phyloP scores from a whole-genome alignment of 2,797 vertebrate genomes.

The Graptemys geographica region DNA sequence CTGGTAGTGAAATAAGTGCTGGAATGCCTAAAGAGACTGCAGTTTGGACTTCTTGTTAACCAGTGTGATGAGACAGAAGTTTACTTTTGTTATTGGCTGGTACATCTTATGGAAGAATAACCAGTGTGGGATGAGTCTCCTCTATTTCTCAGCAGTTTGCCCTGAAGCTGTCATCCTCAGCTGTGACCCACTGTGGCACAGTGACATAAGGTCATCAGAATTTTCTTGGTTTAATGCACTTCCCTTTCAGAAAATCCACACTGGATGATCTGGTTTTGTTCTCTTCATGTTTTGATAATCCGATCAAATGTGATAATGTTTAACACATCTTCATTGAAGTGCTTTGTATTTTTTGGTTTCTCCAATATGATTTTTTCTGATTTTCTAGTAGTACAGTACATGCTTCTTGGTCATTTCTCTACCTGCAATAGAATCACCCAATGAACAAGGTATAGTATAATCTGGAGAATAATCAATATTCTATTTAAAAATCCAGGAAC shows the following conservation, averaged over 20 bases:
- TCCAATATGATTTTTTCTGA: background rate
- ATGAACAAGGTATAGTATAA: background rate
- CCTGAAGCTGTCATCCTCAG: no score
- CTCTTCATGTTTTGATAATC: background rate
- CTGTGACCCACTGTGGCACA: no score
- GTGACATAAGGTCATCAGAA: background rate
- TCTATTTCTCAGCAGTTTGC: no score
- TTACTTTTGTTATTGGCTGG: no score
- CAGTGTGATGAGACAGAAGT: no score
- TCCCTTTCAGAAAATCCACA: background rate
- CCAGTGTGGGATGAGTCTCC: no score
- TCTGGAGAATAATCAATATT: background rate
- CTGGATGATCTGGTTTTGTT: background rate
- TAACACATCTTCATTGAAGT: background rate
- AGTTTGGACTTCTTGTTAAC: no score
- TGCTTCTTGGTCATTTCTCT: background rate
- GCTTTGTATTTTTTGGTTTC: background rate
- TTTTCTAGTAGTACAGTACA: background rate
- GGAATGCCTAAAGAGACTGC: no score
- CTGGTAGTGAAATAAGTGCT: no score
- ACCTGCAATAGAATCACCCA: background rate
- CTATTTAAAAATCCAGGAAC: background rate
- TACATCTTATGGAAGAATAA: no score
- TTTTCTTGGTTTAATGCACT: background rate
- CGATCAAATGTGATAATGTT: background rate